A percentile compares a stretch with the other conserved stretches of the same genome.
Evolutionary conservation across 1,140 invertebrate genomes (phyloP).

Genomic region (Manduca sexta): DNA sequence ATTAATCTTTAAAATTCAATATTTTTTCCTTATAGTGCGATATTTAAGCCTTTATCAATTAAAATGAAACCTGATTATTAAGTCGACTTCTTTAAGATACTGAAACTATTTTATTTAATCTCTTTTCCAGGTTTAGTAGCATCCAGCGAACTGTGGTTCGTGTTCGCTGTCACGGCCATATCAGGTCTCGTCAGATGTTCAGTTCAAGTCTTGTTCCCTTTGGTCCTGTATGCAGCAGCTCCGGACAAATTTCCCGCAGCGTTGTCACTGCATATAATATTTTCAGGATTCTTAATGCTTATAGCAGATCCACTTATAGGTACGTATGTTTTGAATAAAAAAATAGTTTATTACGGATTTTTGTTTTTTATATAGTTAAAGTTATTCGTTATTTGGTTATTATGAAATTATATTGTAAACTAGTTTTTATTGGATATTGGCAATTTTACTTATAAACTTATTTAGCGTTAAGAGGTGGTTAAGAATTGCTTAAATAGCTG

Average conservation of each 20-base stretch:
- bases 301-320: constrained; percentile 60
- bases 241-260: constrained; percentile 58
- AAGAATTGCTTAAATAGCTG: too few relatives aligned
- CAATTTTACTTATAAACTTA: not conserved
- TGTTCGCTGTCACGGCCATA: constrained; percentile 46
- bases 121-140: constrained; percentile 44
- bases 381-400: too few relatives aligned
- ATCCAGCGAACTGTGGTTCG: constrained; percentile 43
- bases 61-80: too few relatives aligned
- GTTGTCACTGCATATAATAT: constrained; percentile 53
- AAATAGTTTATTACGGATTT: not conserved
- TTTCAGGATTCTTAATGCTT: constrained; percentile 56
- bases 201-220: constrained; percentile 56
- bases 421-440: not conserved
- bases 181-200: constrained; percentile 60
- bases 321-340: constrained; percentile 15
- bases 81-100: too few relatives aligned
- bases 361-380: too few relatives aligned
- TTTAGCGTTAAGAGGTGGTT: too few relatives aligned
- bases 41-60: too few relatives aligned
- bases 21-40: too few relatives aligned
- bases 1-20: too few relatives aligned
- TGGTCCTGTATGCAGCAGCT: constrained; percentile 49
- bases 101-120: not conserved
- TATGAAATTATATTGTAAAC: too few relatives aligned